These are phyloP conservation scores for Alcis repandata DNA, from an alignment of 2,888 invertebrate species.

Conservation along the genomic window DNA sequence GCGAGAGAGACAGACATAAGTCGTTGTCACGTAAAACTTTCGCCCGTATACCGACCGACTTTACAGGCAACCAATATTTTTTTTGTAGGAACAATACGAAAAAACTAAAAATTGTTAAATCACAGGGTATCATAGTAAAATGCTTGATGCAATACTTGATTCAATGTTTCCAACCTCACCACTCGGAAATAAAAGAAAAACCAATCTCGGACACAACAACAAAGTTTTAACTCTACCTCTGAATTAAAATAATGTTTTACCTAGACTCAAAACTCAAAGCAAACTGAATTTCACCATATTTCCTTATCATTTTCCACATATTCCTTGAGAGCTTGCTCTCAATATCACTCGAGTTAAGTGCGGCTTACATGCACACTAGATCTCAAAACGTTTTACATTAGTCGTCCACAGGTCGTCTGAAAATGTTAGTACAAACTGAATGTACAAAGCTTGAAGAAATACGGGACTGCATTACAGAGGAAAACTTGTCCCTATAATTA, in stretches of 20 bases:
- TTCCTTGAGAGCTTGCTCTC: constrained; percentile 10
- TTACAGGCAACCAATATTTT: too few species aligned
- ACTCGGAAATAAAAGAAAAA: too few species aligned
- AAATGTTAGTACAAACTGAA: neutral
- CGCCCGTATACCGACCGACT: too few species aligned
- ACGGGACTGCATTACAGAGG: neutral
- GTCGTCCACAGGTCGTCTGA: constrained; percentile 1
- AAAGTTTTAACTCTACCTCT: neutral
- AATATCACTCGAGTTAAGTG: constrained; percentile 25
- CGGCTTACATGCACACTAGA: constrained; percentile 17
- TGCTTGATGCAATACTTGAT: too few species aligned
- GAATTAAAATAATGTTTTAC: neutral
- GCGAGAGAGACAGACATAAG: too few species aligned
- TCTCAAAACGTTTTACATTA: constrained; percentile 7
- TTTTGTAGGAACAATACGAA: too few species aligned
- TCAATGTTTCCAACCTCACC: too few species aligned
- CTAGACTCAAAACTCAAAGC: constrained; percentile 2
- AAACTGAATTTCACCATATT: constrained; percentile 9
- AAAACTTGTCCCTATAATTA: constrained; percentile 6
- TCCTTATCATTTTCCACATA: constrained; percentile 22
- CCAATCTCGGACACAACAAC: neutral
- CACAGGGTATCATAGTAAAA: too few species aligned
- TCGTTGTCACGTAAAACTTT: too few species aligned
- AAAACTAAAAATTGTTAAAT: too few species aligned
- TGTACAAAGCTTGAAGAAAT: neutral